Conservation (phyloP, 2,888 invertebrate genomes). For the Dendrolimus houi region DNA sequence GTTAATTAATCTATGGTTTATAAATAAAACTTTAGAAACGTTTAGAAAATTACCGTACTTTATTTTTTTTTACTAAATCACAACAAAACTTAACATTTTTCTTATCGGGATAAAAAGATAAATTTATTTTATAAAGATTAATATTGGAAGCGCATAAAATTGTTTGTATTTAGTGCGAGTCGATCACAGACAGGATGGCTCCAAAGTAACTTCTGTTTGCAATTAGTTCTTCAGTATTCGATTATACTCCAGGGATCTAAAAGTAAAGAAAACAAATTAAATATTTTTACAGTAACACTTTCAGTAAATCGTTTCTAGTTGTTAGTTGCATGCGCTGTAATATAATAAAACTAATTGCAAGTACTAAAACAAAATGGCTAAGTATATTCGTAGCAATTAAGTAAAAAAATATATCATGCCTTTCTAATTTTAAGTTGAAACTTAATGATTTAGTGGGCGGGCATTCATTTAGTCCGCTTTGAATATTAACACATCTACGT, state of each 20-base stretch:
- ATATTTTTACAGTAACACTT: neutral
- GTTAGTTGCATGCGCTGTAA: neutral
- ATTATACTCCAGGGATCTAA: slow-evolving; percentile 20
- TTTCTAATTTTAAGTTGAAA: no score
- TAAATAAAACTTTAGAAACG: neutral
- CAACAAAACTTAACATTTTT: neutral
- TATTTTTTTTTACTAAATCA: slow-evolving; percentile 1
- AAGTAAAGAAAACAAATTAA: slow-evolving; percentile 9
- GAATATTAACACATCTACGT: no score
- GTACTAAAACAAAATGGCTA: no score
- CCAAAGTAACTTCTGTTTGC: slow-evolving; percentile 9
- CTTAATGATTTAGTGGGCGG: no score
- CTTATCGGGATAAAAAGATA: slow-evolving; percentile 4
- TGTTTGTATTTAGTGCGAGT: slow-evolving; percentile 9
- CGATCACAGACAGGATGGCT: slow-evolving; percentile 19
- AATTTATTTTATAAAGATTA: slow-evolving; percentile 14
- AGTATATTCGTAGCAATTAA: no score
- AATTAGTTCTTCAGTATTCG: slow-evolving; percentile 19
- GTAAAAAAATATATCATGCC: no score
- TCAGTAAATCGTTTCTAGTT: no score
- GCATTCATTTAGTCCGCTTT: no score
- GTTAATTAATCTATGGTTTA: neutral
- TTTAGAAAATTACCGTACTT: neutral
- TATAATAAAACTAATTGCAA: no score
- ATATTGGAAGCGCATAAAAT: slow-evolving; percentile 17